Evolutionary conservation across 2,113 vertebrate genomes (phyloP), one percentile per base, ranked within the genome.

Genomic region (Catharus bicknelli): DNA sequence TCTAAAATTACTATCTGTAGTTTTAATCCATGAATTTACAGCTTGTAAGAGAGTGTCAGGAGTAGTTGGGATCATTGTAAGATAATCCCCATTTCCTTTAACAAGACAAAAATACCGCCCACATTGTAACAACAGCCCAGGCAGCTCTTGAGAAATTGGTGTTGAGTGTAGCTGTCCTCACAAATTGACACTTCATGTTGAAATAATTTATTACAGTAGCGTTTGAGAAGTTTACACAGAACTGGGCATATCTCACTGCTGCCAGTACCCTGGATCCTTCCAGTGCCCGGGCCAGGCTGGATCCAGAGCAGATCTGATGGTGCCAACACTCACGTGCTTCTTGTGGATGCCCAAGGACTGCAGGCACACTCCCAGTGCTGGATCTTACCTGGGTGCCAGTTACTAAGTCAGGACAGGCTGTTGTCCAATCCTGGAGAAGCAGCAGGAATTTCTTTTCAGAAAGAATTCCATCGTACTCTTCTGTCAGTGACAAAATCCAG

Each of bases 1-100:
- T 73, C 64, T 53, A 30, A 63, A 76, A 86, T 86, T 47, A 83
- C 84, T 40, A 29, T 69, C 42, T 81, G 13, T 82, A 90, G 36
- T 77, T 94, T 75, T 94, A 92, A 92, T 90, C 81, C 55, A 26
- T 9, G 18, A 64, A 79, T 93, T 91, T 93, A 91, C 64, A 87
- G 67, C 78, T 88, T 89, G 80, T 90, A 93, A 84, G 42, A 77
- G 13, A 63, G 58, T 89, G 86, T 90, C 58, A 85, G 67, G 92
- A 83, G 23, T 62, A 89, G 42, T 83, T 76, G 59, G 21, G 59
- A 63, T 82, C 92, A 89, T 89, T 75, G 72, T 54, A 90, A 94
- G 4, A 87, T 85, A 94, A 94, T 94, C 81, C 0, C 0, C 43
- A 48, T 73, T 91, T 95, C 89, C 91, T 88, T 92, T 85, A 81